Base-by-base conservation (phyloP, 2,888 invertebrate genomes). In the Dynastes grantii region DNA sequence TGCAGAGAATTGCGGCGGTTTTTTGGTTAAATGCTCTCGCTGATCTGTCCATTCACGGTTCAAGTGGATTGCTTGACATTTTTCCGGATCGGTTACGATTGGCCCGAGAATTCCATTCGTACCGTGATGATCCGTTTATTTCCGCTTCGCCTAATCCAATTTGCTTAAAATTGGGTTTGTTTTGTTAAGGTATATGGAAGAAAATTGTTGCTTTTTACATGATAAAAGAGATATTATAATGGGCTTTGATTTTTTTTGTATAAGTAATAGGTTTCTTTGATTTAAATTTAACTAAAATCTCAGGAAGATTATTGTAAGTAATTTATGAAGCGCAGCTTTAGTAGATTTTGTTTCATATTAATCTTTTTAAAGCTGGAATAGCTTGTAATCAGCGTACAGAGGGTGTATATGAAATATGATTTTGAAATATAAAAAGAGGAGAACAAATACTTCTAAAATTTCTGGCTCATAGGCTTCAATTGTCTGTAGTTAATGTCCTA, bases 51-150 rank as follows among this genome's bases (percentile, higher is more conserved):
- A 81, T 83, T 83, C 81, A 81, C 58, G 51, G 27, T 77, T 81
- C 82, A 83, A 84, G 84, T 83, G 84, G 61, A 76, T 82, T 81
- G 79, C 82, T 83, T 84, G 84, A 84, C 83, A 82, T 82, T 79
- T 83, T 84, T 81, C 78, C 81, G 76, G 68, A 68, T 78, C 73
- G 79, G 78, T 51, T 82, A 78, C 80, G 61, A 75, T 76, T 67
- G 32, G 29, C 29, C 49, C 40, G 78, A 79, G 81, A 82, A 78
- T 49, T 58, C 8, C 22, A 58, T 58, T 58, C 22, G 65, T 67
- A 63, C 71, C 27, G 63, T 32, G 63, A 58, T 9, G 16, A 58
- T 16, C 16, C 67, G 49, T 53, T 63, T 37, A 51, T 37, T 65
- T 65, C 40, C 49, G 64, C 76, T 40, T 63, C 51, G 45, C 27